Evolutionary conservation across 2,113 vertebrate species (phyloP).

Genomic region (Lota lota): DNA sequence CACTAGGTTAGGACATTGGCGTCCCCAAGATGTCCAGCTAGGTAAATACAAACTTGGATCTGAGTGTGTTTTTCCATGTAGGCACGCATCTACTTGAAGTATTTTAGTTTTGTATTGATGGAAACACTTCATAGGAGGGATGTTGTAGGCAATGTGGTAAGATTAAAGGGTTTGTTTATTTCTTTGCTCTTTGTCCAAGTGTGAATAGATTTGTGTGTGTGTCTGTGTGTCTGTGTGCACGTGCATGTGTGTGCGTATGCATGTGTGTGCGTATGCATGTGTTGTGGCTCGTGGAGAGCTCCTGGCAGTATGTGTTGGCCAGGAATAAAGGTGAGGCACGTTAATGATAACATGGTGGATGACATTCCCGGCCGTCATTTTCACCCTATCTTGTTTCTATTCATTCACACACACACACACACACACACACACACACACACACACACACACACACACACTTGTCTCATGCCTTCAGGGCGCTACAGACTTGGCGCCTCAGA

Average conservation of each 20-base stretch:
- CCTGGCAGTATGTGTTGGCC: slow-evolving; percentile 40
- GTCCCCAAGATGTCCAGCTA: too few relatives aligned
- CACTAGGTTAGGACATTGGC: too few relatives aligned
- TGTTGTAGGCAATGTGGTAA: too few relatives aligned
- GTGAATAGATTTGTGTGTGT: too few relatives aligned
- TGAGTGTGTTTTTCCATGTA: too few relatives aligned
- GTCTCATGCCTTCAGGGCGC: slow-evolving; percentile 28
- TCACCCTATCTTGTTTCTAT: slow-evolving; percentile 54
- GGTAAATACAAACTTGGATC: too few relatives aligned
- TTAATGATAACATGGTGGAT: slow-evolving; percentile 67
- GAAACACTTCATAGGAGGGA: too few relatives aligned
- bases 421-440: slow-evolving; percentile 19
- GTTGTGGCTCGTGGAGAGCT: slow-evolving; percentile 31
- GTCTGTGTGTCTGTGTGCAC: too few relatives aligned
- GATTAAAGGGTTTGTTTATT: too few relatives aligned
- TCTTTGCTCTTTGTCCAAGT: too few relatives aligned
- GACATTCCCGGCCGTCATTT: slow-evolving; percentile 68
- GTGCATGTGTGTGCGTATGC: slow-evolving; percentile 22
- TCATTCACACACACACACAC: slow-evolving; percentile 10
- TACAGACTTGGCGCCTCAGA: slow-evolving; percentile 45
- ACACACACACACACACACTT: slow-evolving; percentile 26
- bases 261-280: slow-evolving; percentile 36
- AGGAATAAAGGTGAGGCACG: slow-evolving; percentile 59
- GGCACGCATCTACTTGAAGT: too few relatives aligned
- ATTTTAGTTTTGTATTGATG: too few relatives aligned